Percentiles rank a stretch among this genome's conserved stretches.
Evolutionary conservation across 1,140 invertebrate genomes (phyloP).

Genomic region (Uloborus diversus): DNA sequence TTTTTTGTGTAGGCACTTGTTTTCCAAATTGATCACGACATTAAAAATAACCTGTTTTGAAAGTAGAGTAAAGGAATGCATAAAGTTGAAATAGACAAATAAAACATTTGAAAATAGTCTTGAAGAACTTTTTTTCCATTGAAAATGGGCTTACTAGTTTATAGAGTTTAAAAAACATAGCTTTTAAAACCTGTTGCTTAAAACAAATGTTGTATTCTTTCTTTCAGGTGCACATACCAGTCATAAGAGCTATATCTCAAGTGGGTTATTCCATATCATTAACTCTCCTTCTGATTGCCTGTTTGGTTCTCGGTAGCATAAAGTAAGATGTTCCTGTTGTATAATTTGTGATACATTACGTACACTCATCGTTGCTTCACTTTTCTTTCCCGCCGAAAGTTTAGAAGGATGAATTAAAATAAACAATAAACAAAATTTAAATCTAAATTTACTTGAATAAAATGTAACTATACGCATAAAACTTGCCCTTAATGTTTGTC

Average conservation of each 20-base stretch:
- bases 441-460: too few relatives aligned
- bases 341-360: too few relatives aligned
- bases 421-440: slow-evolving; percentile 2
- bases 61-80: too few relatives aligned
- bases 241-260: slow-evolving; percentile 73
- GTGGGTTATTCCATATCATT: slow-evolving; percentile 78
- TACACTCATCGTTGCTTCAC: too few relatives aligned
- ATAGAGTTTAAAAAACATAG: background rate
- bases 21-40: background rate
- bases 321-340: slow-evolving; percentile 75
- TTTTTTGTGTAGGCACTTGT: too few relatives aligned
- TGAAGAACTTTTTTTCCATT: background rate
- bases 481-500: too few relatives aligned
- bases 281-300: slow-evolving; percentile 72
- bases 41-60: background rate
- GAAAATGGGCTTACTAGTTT: background rate
- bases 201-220: background rate
- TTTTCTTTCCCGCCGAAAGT: too few relatives aligned
- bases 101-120: background rate
- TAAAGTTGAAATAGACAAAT: background rate
- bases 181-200: background rate
- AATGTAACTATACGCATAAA: too few relatives aligned
- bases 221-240: slow-evolving; percentile 70
- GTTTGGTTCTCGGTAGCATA: slow-evolving; percentile 74
- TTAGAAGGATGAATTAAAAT: too few relatives aligned